Evolutionary conservation across 2,797 vertebrate species (phyloP), one percentile per base, ranked within the genome.

Genomic region (Hydrocynus forskahlii): DNA sequence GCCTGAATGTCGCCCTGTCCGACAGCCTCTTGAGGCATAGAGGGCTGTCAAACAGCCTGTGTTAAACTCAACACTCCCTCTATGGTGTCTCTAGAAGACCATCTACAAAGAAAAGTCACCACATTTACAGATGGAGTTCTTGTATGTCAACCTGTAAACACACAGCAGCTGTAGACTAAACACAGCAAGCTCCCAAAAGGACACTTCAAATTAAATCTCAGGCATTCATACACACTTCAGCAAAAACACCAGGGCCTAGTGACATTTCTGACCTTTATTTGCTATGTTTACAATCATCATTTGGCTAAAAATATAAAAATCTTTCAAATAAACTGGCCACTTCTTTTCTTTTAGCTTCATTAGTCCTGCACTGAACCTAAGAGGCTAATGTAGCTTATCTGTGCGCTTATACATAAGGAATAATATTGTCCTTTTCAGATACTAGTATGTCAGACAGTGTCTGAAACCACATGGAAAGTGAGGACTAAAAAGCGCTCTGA

Each of bases 51-150:
- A 78, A 82, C 75, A 19, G 54, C 16, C 55, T 57, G 55, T 8
- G 7, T 57, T 57, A 2, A n/a, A 21, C 55, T 57, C 4, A 55
- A 55, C 35, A n/a, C 16, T 19, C 16, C 10, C 76, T 68, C 23
- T 55, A 14, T 43, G 52, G 70, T 43, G 45, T 81, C 23, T 84
- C 77, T 66, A 50, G 7, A 68, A 67, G 17, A n/a, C 16, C 17
- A 21, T 9, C 63, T 43, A 40, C 64, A 40, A 66, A 66, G 17
- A 40, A 69, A 68, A 45, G 21, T 9, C 60, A 63, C 25, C 13
- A 17, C 5, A 8, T 57, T 57, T 55, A 35, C 62, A 64, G 13
- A 16, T 3, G 4, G 19, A 4, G 40, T n/a, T 43, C 38, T 45
- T 9, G 40, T 45, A 43, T 21, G 43, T 12, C 19, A 10, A 6